Base-by-base conservation (phyloP, 2,113 vertebrate genomes). In the Cromileptes altivelis region DNA sequence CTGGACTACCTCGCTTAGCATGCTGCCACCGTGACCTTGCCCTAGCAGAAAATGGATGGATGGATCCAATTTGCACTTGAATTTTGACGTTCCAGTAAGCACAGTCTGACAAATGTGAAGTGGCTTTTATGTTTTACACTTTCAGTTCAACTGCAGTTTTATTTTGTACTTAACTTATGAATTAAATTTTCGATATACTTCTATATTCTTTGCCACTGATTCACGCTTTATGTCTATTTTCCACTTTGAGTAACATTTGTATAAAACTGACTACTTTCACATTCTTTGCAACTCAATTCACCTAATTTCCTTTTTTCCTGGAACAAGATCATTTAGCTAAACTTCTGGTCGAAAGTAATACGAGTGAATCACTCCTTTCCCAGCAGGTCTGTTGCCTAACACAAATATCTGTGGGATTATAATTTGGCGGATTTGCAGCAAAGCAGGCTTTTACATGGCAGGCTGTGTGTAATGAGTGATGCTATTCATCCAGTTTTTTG, bases 381-480 rank as follows among this genome's bases (percentile, higher is more conserved):
- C 30, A 50, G 63, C 25, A 70, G 63, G 58, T 77, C 76, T 82
- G 56, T 85, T 81, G 37, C 58, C 62, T 70, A 53, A 80, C 80
- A 82, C 49, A 50, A 69, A 67, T 71, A 50, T 82, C 63, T 80
- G 69, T 52, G 56, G 78, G 80, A 83, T 84, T 76, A 50, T 63
- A 83, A 86, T 72, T 73, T 85, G 76, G 64, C 14, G 14, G 80
- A 87, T 85, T 87, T 85, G 70, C 55, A 75, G 78, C 61, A 74
- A 74, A 81, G 49, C 45, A 63, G 78, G 53, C 33, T 21, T 87
- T 83, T 72, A 82, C 78, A 77, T 70, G 49, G 76, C 69, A 23
- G 71, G 42, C 58, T 61, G 70, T 70, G 61, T 80, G 63, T 78
- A 88, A 80, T 75, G 76, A 91, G 77, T 37, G 90, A 85, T 85